Base-by-base conservation (phyloP, 2,888 invertebrate species). In the Agelastica alni region DNA sequence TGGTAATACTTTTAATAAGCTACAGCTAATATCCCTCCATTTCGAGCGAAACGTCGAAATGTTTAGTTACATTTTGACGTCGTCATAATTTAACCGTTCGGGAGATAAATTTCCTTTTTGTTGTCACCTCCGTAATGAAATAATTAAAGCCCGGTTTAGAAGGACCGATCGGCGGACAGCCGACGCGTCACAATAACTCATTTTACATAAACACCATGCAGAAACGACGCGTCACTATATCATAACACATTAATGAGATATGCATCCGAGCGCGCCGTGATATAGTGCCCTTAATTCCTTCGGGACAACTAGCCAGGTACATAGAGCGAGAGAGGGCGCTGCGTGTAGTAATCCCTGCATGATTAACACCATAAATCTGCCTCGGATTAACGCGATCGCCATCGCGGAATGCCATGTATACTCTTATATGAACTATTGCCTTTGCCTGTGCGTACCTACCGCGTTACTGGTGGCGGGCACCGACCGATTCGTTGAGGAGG, bases 311-410 rank as follows among this genome's bases (percentile, higher is more conserved):
- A 39, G 18, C 37, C 37, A 39, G 37, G 37, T 39, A 39, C 67
- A 67, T 20, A 37, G 13, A 39, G 68, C 62, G 71, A 72, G 68
- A 47, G 22, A 41, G 69, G 62, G 59, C 58, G 60, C 65, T 67
- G 63, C 63, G 64, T 78, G 79, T 77, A 26, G 46, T 82, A 82
- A 82, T 82, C 82, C 81, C 75, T 71, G 76, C 78, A 81, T 81
- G 81, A 82, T 82, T 82, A 82, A 82, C 82, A 81, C 81, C 79
- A 82, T 82, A 62, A 82, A 83, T 83, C 82, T 81, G 79, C 76
- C 77, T 73, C 68, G 77, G 77, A 76, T 77, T 77, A 76, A 61
- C 73, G 72, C 69, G 68, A 73, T 73, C 71, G 73, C 72, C 74
- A 68, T 68, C 67, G 68, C 66, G 67, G 65, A 65, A 66, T 65